phyloP scores from a whole-genome alignment of 2,113 vertebrate genomes.

The Porphyrio hochstetteri region DNA sequence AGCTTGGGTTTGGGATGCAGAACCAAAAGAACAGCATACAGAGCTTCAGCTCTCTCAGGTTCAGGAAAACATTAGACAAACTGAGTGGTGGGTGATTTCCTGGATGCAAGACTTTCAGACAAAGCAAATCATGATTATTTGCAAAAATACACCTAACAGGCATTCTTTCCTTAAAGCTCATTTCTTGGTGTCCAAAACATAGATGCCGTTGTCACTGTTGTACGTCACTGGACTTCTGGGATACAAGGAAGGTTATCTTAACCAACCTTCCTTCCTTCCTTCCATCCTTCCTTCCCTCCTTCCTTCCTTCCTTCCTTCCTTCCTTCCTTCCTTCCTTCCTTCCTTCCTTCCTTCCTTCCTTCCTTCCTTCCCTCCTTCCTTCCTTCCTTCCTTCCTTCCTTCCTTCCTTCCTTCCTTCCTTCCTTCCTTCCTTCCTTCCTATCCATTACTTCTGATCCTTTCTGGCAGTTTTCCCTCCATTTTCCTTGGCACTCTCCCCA shows the following conservation, averaged over 20 bases:
- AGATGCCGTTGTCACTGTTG: not conserved
- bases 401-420: too few species aligned
- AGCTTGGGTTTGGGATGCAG: not conserved
- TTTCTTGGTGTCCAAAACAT: not conserved
- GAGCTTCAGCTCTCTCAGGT: not conserved
- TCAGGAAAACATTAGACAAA: not conserved
- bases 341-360: too few species aligned
- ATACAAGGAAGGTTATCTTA: not conserved
- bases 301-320: too few species aligned
- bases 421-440: too few species aligned
- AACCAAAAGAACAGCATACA: accelerated
- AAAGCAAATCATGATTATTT: not conserved
- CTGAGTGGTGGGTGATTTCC: not conserved
- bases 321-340: too few species aligned
- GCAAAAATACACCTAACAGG: not conserved
- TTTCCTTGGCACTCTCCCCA: not conserved
- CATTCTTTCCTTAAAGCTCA: not conserved
- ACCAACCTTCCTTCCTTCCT: not conserved
- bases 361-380: too few species aligned
- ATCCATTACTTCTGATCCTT: not conserved
- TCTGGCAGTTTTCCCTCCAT: not conserved
- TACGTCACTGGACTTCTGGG: not conserved
- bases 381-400: too few species aligned
- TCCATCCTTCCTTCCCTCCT: too few species aligned
- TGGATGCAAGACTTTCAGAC: not conserved